These are phyloP conservation scores for Dipodomys spectabilis DNA, from an alignment of 2,113 vertebrate species.

Conservation along the genomic window DNA sequence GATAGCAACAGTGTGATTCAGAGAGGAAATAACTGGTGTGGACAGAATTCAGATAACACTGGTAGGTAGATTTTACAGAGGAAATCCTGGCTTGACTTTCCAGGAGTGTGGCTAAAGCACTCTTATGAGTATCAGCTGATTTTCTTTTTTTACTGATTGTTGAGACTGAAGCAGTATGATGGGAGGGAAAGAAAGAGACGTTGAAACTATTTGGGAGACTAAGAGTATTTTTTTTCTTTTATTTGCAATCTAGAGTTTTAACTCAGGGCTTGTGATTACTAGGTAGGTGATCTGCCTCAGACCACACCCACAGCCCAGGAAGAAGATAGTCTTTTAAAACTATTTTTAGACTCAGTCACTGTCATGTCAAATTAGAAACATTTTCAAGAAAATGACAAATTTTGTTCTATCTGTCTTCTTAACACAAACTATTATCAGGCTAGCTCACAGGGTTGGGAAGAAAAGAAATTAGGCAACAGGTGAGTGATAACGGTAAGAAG, in stretches of 20 bases:
- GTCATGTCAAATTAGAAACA: not conserved
- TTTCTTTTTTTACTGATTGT: slow-evolving; percentile 5
- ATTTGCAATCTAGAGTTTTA: too few species aligned
- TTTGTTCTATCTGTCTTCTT: not conserved
- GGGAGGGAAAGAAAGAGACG: not conserved
- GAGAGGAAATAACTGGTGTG: not conserved
- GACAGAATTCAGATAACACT: not conserved
- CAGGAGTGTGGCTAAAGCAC: not conserved
- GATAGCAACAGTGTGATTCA: not conserved
- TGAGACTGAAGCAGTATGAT: not conserved
- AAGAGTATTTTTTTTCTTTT: too few species aligned
- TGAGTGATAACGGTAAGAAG: not conserved
- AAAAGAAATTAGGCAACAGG: not conserved
- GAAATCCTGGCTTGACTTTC: slow-evolving; percentile 35
- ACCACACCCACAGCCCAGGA: too few species aligned
- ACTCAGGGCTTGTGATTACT: too few species aligned
- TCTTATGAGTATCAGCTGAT: not conserved
- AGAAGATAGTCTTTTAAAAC: not conserved
- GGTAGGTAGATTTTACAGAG: not conserved
- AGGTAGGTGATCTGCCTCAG: too few species aligned
- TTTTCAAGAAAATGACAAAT: slow-evolving; percentile 5
- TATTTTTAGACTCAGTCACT: not conserved
- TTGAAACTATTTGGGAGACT: not conserved
- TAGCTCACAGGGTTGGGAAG: not conserved
- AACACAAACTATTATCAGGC: not conserved